A percentile compares a stretch with the other conserved stretches of the same genome.
These are phyloP conservation scores for Mimas tiliae DNA, from an alignment of 2,888 invertebrate genomes.

Conservation along the genomic window DNA sequence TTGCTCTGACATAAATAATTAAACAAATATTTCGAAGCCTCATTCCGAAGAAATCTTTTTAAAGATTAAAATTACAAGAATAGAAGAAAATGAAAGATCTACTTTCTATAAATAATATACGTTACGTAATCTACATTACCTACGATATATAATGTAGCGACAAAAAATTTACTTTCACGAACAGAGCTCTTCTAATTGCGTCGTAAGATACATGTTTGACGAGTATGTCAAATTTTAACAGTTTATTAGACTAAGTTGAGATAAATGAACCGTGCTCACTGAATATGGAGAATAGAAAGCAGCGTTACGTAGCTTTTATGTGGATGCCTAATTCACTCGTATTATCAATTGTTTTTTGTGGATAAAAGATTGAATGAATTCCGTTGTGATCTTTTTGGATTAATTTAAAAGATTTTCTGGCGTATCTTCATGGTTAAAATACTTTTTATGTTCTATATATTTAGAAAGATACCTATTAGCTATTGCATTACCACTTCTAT, in stretches of 20 bases:
- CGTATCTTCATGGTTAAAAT: neutral
- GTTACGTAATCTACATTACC: constrained; percentile 6
- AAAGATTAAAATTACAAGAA: constrained; percentile 2
- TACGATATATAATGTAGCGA: constrained; percentile 25
- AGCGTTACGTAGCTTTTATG: constrained; percentile 1
- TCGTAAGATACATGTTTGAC: constrained; percentile 36
- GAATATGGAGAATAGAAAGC: constrained; percentile 29
- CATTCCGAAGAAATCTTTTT: constrained; percentile 2
- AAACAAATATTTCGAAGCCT: neutral
- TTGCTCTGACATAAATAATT: neutral
- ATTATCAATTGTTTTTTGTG: constrained; percentile 6
- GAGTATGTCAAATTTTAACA: constrained; percentile 30
- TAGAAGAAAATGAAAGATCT: constrained; percentile 9
- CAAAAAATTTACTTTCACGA: constrained; percentile 32
- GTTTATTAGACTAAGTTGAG: constrained; percentile 24
- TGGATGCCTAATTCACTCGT: neutral
- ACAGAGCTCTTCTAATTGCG: constrained; percentile 33
- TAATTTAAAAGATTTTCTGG: neutral
- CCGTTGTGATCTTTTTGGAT: neutral
- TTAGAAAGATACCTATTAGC: neutral
- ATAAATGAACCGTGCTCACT: constrained; percentile 24
- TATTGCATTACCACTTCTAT: neutral
- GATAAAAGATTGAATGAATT: constrained; percentile 6
- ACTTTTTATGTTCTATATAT: constrained; percentile 2
- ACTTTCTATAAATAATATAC: constrained; percentile 29